Percentiles rank a stretch among this genome's conserved stretches.
Evolutionary conservation across 2,113 vertebrate genomes (phyloP).

Genomic region (human (Homo sapiens)): GRCh38 chr17:55437001-55437500

Average conservation of each 20-base stretch:
- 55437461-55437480: neutral
- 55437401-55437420: neutral
- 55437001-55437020: neutral
- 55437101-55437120: neutral
- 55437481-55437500: neutral
- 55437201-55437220: neutral
- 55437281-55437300: neutral
- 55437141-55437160: neutral
- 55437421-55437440: neutral
- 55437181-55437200: neutral
- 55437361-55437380: conserved; percentile 29
- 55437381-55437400: neutral
- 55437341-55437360: conserved; percentile 51
- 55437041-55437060: neutral
- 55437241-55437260: neutral
- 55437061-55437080: neutral
- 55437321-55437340: neutral
- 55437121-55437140: neutral
- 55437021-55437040: neutral
- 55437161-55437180: neutral
- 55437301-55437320: neutral
- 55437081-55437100: conserved; percentile 32
- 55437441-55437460: neutral
- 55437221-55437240: neutral
- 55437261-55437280: neutral